These are phyloP conservation scores for Drosophila kuntzei DNA, from an alignment of 2,888 invertebrate species.

Conservation along the genomic window DNA sequence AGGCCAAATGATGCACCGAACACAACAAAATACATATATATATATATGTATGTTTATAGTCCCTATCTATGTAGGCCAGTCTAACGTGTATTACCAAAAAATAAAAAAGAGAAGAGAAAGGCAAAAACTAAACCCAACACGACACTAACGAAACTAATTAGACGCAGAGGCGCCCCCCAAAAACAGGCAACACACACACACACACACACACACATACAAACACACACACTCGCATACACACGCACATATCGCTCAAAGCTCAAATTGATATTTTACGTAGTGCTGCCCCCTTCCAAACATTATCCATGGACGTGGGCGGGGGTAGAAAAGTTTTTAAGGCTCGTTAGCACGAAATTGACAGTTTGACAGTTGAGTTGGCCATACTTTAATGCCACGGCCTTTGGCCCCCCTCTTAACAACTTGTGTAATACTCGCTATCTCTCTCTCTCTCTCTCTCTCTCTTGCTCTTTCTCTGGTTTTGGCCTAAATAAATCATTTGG, in stretches of 20 bases:
- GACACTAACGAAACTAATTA: constrained; percentile 81
- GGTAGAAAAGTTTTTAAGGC: constrained; percentile 76
- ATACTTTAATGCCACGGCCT: constrained; percentile 77
- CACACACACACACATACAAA: constrained; percentile 12
- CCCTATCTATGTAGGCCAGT: constrained; percentile 72
- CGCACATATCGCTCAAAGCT: constrained; percentile 59
- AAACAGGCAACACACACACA: constrained; percentile 49
- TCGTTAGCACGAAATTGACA: constrained; percentile 82
- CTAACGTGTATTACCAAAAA: constrained; percentile 32
- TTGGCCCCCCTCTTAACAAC: constrained; percentile 37
- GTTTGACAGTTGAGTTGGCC: constrained; percentile 83
- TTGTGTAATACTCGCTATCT: constrained; percentile 5
- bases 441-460: not conserved
- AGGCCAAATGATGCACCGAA: constrained; percentile 34
- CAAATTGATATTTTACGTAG: constrained; percentile 79
- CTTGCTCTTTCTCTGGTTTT: constrained; percentile 41
- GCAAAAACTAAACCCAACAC: constrained; percentile 58
- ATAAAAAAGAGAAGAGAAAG: constrained; percentile 36
- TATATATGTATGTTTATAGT: not conserved
- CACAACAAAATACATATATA: constrained; percentile 20
- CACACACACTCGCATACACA: constrained; percentile 6
- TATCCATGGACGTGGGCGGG: constrained; percentile 12
- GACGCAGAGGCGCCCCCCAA: constrained; percentile 74
- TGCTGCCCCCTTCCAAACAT: not conserved
- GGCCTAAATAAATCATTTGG: constrained; percentile 81